A percentile compares a stretch with the other conserved stretches of the same genome.
Evolutionary conservation across 2,797 vertebrate species (phyloP).

Genomic region (Crenuchus spilurus): DNA sequence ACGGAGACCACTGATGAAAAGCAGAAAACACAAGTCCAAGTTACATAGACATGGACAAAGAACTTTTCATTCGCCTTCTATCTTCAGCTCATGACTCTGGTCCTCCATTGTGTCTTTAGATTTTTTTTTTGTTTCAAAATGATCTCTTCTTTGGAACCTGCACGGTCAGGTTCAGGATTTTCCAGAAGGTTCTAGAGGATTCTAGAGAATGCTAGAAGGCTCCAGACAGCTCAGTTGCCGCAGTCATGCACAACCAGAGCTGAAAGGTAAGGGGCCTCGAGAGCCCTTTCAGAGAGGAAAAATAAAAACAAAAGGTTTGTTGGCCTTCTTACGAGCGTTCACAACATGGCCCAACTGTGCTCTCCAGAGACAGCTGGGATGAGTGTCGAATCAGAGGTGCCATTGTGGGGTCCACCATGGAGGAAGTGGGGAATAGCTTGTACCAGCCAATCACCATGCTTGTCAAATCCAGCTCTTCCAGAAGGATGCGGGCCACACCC

Average conservation of each 20-base stretch:
- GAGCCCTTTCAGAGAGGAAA: conserved; percentile 74
- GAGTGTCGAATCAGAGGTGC: conserved; percentile 94
- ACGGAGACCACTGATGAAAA: conserved; percentile 27
- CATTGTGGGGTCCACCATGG: conserved; percentile 96
- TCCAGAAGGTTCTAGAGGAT: conserved; percentile 40
- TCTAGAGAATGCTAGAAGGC: conserved; percentile 44
- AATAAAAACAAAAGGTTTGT: conserved; percentile 63
- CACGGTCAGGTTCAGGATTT: conserved; percentile 30
- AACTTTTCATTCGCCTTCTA: conserved; percentile 21
- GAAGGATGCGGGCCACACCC: conserved; percentile 94
- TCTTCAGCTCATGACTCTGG: conserved; percentile 13
- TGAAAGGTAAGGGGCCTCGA: conserved; percentile 70
- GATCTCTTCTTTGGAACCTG: conserved; percentile 26
- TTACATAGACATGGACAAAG: conserved; percentile 40
- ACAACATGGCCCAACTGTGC: conserved; percentile 94
- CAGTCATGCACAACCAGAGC: conserved; percentile 75
- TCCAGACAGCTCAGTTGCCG: conserved; percentile 63
- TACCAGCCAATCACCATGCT: conserved; percentile 97
- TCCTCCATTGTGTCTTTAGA: not conserved
- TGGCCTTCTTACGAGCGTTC: conserved; percentile 87
- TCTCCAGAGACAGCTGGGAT: conserved; percentile 98
- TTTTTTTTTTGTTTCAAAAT: not conserved
- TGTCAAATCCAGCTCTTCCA: conserved; percentile 98
- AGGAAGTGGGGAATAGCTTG: conserved; percentile 99
- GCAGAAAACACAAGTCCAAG: conserved; percentile 28